Percentiles rank a stretch among this genome's conserved stretches.
Evolutionary conservation across 2,888 invertebrate genomes (phyloP).

Genomic region (Macaria liturata): DNA sequence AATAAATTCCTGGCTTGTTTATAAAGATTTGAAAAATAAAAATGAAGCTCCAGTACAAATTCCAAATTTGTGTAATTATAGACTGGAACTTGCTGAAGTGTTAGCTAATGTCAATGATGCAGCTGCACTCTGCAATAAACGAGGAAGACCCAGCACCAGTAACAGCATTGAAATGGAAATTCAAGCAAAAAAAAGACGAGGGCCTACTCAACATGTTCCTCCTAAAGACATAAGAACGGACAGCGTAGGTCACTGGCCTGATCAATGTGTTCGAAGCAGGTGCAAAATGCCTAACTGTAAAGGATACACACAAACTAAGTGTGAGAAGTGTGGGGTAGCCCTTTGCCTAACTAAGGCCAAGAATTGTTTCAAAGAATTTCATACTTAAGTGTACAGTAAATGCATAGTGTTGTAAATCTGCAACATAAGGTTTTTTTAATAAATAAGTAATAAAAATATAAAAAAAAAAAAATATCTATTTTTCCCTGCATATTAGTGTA

Average conservation of each 20-base stretch:
- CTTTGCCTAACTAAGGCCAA: too few relatives aligned
- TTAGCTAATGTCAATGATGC: constrained; percentile 42
- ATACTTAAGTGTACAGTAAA: too few relatives aligned
- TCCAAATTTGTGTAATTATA: constrained; percentile 42
- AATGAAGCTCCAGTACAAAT: constrained; percentile 37
- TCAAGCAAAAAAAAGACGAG: constrained; percentile 43
- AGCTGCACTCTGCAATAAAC: constrained; percentile 42
- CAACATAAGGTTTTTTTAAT: too few relatives aligned
- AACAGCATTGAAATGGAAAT: constrained; percentile 44
- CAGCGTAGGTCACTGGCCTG: constrained; percentile 46
- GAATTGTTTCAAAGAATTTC: too few relatives aligned
- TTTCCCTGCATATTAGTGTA: too few relatives aligned
- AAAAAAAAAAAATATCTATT: too few relatives aligned
- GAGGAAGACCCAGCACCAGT: constrained; percentile 45
- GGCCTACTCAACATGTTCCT: constrained; percentile 42
- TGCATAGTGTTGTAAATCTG: too few relatives aligned
- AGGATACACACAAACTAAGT: too few relatives aligned
- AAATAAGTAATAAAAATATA: too few relatives aligned
- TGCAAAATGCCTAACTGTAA: constrained; percentile 49
- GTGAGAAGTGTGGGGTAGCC: too few relatives aligned
- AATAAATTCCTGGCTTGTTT: constrained; percentile 48
- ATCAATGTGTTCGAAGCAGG: constrained; percentile 39
- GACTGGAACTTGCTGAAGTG: constrained; percentile 48
- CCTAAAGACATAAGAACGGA: constrained; percentile 44
- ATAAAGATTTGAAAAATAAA: constrained; percentile 32